Conservation (phyloP, 2,888 invertebrate genomes). For the Cheilosia grossa region DNA sequence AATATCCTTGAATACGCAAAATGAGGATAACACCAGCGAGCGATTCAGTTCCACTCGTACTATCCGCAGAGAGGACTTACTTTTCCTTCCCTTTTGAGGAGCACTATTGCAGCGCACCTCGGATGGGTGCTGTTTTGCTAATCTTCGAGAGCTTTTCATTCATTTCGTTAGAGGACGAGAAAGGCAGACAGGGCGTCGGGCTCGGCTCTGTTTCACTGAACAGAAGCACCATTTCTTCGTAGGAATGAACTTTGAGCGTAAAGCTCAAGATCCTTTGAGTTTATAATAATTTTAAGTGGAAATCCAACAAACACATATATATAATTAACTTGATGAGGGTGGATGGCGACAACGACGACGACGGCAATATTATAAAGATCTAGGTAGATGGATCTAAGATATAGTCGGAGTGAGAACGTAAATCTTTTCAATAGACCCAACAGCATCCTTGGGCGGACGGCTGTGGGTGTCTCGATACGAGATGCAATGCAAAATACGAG, state of each 20-base stretch:
- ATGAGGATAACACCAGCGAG: constrained; percentile 21
- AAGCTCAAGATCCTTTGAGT: constrained; percentile 44
- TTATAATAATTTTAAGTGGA: constrained; percentile 66
- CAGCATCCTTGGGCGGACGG: constrained; percentile 20
- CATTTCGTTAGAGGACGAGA: background rate
- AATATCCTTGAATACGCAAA: constrained; percentile 39
- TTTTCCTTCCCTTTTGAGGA: background rate
- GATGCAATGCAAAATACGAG: constrained; percentile 11
- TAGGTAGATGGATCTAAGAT: constrained; percentile 2
- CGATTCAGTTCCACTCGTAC: constrained; percentile 4
- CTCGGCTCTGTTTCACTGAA: constrained; percentile 14
- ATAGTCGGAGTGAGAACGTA: constrained; percentile 2
- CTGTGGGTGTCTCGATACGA: constrained; percentile 39
- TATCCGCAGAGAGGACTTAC: background rate
- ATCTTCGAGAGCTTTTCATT: constrained; percentile 38
- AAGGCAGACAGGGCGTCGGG: background rate
- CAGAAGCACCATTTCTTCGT: constrained; percentile 31
- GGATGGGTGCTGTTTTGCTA: constrained; percentile 14
- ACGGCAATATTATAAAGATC: background rate
- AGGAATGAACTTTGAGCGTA: constrained; percentile 30
- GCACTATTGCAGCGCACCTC: background rate
- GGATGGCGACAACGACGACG: constrained; percentile 1
- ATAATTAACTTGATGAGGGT: constrained; percentile 42
- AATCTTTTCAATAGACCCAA: constrained; percentile 16
- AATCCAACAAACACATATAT: constrained; percentile 44